Evolutionary conservation across 2,113 vertebrate species (phyloP).

Genomic region (Progne subis): DNA sequence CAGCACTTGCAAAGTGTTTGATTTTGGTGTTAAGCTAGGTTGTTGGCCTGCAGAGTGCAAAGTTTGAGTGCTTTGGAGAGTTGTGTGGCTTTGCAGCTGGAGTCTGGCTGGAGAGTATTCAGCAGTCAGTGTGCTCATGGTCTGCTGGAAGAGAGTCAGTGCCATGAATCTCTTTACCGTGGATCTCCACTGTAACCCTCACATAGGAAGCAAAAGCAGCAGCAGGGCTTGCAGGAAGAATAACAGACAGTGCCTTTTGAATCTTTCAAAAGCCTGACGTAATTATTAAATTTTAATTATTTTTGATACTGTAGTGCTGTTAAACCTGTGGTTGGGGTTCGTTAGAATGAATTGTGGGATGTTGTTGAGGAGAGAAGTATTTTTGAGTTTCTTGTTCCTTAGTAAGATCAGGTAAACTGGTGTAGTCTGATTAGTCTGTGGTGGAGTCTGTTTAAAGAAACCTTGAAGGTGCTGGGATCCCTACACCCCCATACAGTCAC

Average conservation of each 20-base stretch:
- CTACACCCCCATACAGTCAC: not conserved
- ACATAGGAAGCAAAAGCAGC: not conserved
- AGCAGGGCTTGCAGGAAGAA: not conserved
- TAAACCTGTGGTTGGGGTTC: not conserved
- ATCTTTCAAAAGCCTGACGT: not conserved
- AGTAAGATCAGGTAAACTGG: not conserved
- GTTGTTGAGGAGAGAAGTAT: not conserved
- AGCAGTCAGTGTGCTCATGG: not conserved
- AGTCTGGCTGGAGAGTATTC: not conserved
- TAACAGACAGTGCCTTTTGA: not conserved
- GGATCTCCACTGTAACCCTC: not conserved
- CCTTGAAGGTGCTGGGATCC: not conserved
- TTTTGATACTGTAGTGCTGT: not conserved
- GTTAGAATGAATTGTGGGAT: not conserved
- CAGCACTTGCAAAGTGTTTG: not conserved
- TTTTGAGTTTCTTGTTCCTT: not conserved
- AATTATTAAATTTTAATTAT: not conserved
- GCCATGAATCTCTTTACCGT: not conserved
- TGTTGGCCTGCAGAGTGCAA: not conserved
- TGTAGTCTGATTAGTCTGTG: not conserved
- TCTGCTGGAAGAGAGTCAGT: not conserved
- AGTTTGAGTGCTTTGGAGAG: slow-evolving; percentile 1
- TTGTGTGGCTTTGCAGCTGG: slow-evolving; percentile 10
- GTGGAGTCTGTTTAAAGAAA: not conserved
- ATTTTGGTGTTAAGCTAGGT: not conserved